These are phyloP conservation scores for Listronotus oregonensis DNA, from an alignment of 1,140 invertebrate species.

Conservation along the genomic window DNA sequence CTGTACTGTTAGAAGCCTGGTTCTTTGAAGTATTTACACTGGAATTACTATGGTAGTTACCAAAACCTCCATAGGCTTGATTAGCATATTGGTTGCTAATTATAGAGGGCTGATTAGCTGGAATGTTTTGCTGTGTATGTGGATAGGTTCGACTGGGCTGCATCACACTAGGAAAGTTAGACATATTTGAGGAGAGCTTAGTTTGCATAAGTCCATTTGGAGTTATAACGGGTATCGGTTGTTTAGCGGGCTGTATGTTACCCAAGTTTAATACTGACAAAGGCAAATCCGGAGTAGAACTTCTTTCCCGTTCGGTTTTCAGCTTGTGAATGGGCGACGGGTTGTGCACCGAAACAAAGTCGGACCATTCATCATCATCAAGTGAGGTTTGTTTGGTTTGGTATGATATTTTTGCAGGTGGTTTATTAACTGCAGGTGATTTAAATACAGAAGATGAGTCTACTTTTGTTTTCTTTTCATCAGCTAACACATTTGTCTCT, in stretches of 20 bases:
- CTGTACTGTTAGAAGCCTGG: conserved; percentile 27
- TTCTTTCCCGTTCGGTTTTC: conserved; percentile 39
- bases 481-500: conserved; percentile 1
- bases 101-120: conserved; percentile 47
- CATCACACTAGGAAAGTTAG: conserved; percentile 27
- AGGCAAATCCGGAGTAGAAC: conserved; percentile 48
- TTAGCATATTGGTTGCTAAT: conserved; percentile 49
- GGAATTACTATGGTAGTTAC: not conserved
- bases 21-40: conserved; percentile 10
- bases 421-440: not conserved
- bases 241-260: conserved; percentile 49
- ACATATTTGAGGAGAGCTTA: conserved; percentile 40
- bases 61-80: conserved; percentile 31
- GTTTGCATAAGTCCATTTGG: conserved; percentile 50
- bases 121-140: conserved; percentile 15
- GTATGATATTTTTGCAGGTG: not conserved
- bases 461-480: not conserved
- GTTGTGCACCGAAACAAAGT: conserved; percentile 49
- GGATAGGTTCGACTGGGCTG: conserved; percentile 23
- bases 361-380: conserved; percentile 55
- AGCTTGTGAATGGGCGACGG: conserved; percentile 36
- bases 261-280: conserved; percentile 51
- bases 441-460: not conserved
- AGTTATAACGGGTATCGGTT: conserved; percentile 51
- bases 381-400: not conserved